These are phyloP conservation scores for Heliconius ethilla DNA, from an alignment of 2,888 invertebrate genomes.

Conservation along the genomic window DNA sequence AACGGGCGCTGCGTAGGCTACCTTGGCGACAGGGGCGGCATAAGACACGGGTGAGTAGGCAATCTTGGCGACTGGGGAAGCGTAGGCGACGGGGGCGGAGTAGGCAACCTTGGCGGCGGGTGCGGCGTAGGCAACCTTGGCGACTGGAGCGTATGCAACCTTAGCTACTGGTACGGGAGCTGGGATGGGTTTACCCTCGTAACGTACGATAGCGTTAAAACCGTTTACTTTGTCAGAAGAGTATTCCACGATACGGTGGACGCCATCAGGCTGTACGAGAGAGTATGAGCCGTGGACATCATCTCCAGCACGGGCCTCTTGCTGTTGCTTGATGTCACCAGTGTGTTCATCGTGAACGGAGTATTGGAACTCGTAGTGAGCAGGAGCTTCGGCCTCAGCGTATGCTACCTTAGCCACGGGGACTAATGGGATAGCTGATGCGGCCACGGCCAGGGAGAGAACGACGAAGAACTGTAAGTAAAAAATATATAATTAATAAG, in stretches of 20 bases:
- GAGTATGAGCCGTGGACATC: constrained; percentile 75
- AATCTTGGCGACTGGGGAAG: constrained; percentile 53
- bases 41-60: constrained; percentile 45
- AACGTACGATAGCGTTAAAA: constrained; percentile 74
- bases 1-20: constrained; percentile 58
- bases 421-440: constrained; percentile 51
- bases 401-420: constrained; percentile 62
- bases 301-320: constrained; percentile 72
- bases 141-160: constrained; percentile 53
- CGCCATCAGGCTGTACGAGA: constrained; percentile 74
- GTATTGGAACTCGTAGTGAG: constrained; percentile 73
- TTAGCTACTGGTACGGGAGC: constrained; percentile 50
- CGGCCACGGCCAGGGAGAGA: constrained; percentile 59
- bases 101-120: constrained; percentile 45
- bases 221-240: constrained; percentile 70
- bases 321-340: constrained; percentile 76
- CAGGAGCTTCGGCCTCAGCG: constrained; percentile 65
- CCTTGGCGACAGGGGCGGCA: constrained; percentile 52
- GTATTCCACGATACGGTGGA: constrained; percentile 74
- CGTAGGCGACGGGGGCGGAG: constrained; percentile 49
- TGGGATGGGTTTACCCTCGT: constrained; percentile 53
- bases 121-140: constrained; percentile 44
- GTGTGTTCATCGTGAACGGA: constrained; percentile 72
- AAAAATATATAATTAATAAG: background rate
- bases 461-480: constrained; percentile 51